Conservation (phyloP, 2,797 vertebrate genomes). For the Acomys russatus region DNA sequence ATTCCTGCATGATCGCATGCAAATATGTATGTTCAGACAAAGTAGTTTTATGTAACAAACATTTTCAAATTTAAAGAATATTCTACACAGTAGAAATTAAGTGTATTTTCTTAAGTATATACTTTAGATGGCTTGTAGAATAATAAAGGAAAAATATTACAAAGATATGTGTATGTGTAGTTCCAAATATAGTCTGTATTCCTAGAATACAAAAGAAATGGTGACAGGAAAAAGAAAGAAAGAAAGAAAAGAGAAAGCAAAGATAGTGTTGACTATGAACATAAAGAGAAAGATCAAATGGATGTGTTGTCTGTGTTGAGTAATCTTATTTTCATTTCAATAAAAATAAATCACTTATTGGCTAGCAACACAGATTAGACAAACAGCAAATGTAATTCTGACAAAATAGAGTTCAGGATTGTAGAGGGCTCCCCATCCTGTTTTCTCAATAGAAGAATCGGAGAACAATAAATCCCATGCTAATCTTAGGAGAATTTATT, state of each 20-base stretch:
- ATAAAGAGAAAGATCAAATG: conserved; percentile 28
- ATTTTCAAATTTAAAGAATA: neutral
- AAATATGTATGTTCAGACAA: neutral
- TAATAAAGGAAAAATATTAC: neutral
- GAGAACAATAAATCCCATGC: neutral
- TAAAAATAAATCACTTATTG: conserved; percentile 58
- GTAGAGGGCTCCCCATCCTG: neutral
- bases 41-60: neutral
- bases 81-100: neutral
- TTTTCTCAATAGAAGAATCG: conserved; percentile 29
- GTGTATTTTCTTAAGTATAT: neutral
- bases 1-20: neutral
- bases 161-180: neutral
- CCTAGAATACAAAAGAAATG: neutral
- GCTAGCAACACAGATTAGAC: conserved; percentile 32
- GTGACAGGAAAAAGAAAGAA: neutral
- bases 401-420: conserved; percentile 58
- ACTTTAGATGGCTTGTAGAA: neutral
- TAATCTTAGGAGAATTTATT: conserved; percentile 64
- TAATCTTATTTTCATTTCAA: conserved; percentile 67
- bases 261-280: conserved; percentile 14
- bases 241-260: neutral
- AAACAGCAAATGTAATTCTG: conserved; percentile 59
- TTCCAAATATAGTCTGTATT: neutral
- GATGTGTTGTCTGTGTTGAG: conserved; percentile 5